A percentile compares a stretch with the other conserved stretches of the same genome.
phyloP scores from a whole-genome alignment of 1,140 invertebrate genomes.

The Hydropsyche tenuis region DNA sequence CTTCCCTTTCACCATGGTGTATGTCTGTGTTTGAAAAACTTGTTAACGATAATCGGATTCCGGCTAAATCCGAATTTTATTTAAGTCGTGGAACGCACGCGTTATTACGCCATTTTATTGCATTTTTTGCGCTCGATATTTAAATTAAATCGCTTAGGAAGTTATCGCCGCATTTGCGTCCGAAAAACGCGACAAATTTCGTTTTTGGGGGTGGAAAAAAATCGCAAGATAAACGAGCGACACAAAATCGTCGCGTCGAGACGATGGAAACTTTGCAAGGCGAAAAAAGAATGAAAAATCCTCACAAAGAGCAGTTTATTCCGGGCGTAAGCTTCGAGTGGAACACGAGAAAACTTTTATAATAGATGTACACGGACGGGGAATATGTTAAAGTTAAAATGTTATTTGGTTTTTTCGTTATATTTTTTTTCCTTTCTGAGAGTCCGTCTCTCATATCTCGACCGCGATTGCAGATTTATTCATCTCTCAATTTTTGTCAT shows the following conservation, averaged over 20 bases:
- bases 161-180: not conserved
- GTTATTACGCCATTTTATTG: too few species aligned
- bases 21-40: too few species aligned
- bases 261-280: slow-evolving; percentile 23
- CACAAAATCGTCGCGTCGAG: not conserved
- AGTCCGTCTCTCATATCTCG: not conserved
- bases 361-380: slow-evolving; percentile 24
- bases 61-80: too few species aligned
- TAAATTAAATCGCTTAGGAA: not conserved
- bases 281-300: slow-evolving; percentile 14
- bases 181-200: not conserved
- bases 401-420: slow-evolving; percentile 2
- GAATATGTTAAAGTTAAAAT: slow-evolving; percentile 30
- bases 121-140: too few species aligned
- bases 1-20: too few species aligned
- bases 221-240: slow-evolving; percentile 5
- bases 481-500: not conserved
- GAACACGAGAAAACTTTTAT: slow-evolving; percentile 39
- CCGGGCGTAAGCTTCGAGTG: slow-evolving; percentile 34
- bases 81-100: too few species aligned
- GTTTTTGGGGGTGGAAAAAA: slow-evolving; percentile 15
- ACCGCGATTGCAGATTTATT: not conserved
- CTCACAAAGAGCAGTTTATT: slow-evolving; percentile 32
- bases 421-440: not conserved
- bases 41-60: too few species aligned